A percentile compares a stretch with the other conserved stretches of the same genome.
phyloP scores from a whole-genome alignment of 2,888 invertebrate genomes.

The Amphipyra tragopoginis region DNA sequence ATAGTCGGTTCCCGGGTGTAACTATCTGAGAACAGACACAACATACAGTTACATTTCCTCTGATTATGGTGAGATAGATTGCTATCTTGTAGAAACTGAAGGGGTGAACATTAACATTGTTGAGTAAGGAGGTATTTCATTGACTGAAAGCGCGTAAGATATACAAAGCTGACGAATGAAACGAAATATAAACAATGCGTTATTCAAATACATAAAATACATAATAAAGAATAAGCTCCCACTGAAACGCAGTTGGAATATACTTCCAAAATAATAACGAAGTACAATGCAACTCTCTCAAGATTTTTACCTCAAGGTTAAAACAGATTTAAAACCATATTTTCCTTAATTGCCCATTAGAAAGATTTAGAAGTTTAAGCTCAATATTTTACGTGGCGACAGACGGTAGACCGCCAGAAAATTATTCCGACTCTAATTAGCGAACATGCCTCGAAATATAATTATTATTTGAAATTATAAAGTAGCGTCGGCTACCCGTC shows the following conservation, averaged over 20 bases:
- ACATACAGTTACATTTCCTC: constrained; percentile 49
- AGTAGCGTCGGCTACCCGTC: constrained; percentile 78
- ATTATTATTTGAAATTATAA: constrained; percentile 84
- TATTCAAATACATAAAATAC: too few species aligned
- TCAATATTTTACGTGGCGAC: constrained; percentile 54
- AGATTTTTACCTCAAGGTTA: neutral
- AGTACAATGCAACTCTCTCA: neutral
- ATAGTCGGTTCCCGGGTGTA: constrained; percentile 46
- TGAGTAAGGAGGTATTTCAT: neutral
- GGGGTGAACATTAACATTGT: constrained; percentile 39
- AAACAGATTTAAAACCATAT: constrained; percentile 11
- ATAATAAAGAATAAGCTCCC: too few species aligned
- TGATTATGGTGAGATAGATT: constrained; percentile 47
- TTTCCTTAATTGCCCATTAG: constrained; percentile 27
- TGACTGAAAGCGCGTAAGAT: neutral
- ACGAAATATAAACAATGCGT: neutral
- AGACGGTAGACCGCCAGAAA: constrained; percentile 56
- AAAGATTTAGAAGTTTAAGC: constrained; percentile 38
- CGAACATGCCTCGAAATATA: constrained; percentile 77
- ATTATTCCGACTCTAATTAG: constrained; percentile 80
- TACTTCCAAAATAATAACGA: neutral
- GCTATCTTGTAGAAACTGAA: constrained; percentile 38
- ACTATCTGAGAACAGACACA: constrained; percentile 47
- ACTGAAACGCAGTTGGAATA: too few species aligned
- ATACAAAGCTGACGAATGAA: neutral